A percentile compares a stretch with the other conserved stretches of the same genome.
phyloP scores from a whole-genome alignment of 2,797 vertebrate genomes.

The Molossus molossus region DNA sequence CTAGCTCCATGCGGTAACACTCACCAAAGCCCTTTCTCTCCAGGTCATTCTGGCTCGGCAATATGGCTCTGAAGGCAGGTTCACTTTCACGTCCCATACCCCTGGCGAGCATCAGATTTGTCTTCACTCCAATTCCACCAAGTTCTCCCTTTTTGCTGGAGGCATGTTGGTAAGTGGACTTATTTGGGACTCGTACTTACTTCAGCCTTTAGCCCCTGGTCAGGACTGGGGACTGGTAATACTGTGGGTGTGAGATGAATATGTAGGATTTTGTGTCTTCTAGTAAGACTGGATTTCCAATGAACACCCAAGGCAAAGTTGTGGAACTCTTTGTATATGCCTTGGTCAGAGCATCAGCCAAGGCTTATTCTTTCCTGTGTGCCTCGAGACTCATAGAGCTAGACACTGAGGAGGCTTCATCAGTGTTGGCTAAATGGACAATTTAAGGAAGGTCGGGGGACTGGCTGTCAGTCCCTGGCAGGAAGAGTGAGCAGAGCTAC shows the following conservation, averaged over 20 bases:
- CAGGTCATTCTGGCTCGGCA: slow-evolving; percentile 95
- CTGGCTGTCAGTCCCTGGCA: background rate
- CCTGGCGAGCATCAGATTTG: slow-evolving; percentile 97
- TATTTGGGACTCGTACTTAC: background rate
- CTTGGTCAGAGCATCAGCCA: background rate
- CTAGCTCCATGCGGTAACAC: background rate
- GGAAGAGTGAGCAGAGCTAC: background rate
- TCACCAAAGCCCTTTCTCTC: slow-evolving; percentile 61
- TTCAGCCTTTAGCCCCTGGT: background rate
- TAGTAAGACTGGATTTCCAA: background rate
- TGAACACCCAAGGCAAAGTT: background rate
- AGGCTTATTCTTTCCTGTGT: background rate
- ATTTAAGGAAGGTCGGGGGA: background rate
- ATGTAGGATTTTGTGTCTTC: background rate
- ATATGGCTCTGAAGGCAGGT: slow-evolving; percentile 95
- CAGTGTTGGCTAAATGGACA: background rate
- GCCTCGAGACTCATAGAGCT: background rate
- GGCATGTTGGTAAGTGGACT: slow-evolving; percentile 94
- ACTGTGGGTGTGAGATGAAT: background rate
- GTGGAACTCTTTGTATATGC: background rate
- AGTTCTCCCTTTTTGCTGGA: slow-evolving; percentile 96
- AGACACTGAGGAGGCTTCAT: background rate
- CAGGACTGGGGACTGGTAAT: background rate
- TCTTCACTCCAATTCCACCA: slow-evolving; percentile 97
- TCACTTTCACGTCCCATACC: slow-evolving; percentile 96